Base-by-base conservation (phyloP, 2,888 invertebrate species). In the Dicyrtomina minuta region DNA sequence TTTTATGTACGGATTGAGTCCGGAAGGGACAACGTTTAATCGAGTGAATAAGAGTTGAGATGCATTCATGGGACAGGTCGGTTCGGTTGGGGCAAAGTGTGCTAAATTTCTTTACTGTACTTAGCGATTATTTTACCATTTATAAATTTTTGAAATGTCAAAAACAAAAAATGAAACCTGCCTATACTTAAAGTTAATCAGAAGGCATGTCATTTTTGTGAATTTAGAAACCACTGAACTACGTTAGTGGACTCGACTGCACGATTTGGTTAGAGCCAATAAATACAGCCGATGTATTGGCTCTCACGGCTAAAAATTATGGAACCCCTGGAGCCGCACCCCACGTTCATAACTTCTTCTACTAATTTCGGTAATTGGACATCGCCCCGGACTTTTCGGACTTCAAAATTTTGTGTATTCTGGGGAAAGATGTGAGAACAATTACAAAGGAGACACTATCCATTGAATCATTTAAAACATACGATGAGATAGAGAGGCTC, bases 211-310 rank as follows among this genome's bases (percentile, higher is more conserved):
- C 13, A 2, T 5, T 59, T 39, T 59, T 5, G 13, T 2, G 1
- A 17, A 4, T 53, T 5, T 39, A 68, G 68, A 61, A 62, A 55
- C 39, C 49, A 8, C 2, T 6, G 10, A 24, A 39, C n/a, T 68
- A 46, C 41, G 20, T 49, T 4, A 68, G 68, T 17, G 62, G 62
- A 26, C 68, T 62, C 44, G 70, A 70, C 39, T 70, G 66, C 65
- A 46, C 56, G 1, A 59, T 70, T 15, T 24, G 27, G 17, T 22
- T 70, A 22, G 33, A 27, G 24, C 66, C 66, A 10, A 46, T 22
- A 24, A 33, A 17, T n/a, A 33, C 59, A 5, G 13, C 12, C 1
- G 26, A 20, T 1, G 1, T 59, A 13, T 17, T 58, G 2, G 33
- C 49, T 1, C 20, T n/a, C 8, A 55, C 17, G 22, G 24, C 12